phyloP scores from a whole-genome alignment of 2,113 vertebrate species.

The Connochaetes taurinus region DNA sequence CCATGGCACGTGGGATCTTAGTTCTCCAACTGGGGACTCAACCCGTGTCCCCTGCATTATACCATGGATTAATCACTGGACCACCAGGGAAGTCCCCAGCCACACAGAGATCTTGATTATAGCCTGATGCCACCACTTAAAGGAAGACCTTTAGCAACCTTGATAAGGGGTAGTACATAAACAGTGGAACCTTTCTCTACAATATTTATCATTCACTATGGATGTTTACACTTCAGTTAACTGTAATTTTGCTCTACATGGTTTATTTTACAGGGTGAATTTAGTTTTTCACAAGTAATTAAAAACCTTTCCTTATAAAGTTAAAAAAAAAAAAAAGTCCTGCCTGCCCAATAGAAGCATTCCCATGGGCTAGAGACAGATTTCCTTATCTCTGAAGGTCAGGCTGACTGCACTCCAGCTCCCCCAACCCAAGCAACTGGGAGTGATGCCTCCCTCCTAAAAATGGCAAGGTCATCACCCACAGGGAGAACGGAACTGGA shows the following conservation, averaged over 20 bases:
- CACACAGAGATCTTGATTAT: background rate
- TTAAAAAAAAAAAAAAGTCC: background rate
- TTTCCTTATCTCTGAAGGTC: constrained; percentile 41
- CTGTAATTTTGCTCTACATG: background rate
- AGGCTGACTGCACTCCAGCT: background rate
- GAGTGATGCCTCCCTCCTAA: background rate
- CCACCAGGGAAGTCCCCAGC: background rate
- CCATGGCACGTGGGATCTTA: background rate
- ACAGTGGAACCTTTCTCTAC: background rate
- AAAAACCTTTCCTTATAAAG: background rate
- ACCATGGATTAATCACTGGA: background rate
- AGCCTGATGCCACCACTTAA: background rate
- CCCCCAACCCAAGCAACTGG: background rate
- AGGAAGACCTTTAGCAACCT: background rate
- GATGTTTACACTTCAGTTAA: background rate
- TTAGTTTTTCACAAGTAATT: background rate
- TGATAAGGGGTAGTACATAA: background rate
- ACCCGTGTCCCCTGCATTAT: background rate
- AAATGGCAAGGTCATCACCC: background rate
- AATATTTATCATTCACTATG: background rate
- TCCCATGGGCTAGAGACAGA: background rate
- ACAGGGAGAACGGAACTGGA: background rate
- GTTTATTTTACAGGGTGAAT: background rate
- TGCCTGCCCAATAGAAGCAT: background rate
- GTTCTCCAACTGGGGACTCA: background rate